Evolutionary conservation across 2,113 vertebrate species (phyloP).

Genomic region (Furnarius figulus): DNA sequence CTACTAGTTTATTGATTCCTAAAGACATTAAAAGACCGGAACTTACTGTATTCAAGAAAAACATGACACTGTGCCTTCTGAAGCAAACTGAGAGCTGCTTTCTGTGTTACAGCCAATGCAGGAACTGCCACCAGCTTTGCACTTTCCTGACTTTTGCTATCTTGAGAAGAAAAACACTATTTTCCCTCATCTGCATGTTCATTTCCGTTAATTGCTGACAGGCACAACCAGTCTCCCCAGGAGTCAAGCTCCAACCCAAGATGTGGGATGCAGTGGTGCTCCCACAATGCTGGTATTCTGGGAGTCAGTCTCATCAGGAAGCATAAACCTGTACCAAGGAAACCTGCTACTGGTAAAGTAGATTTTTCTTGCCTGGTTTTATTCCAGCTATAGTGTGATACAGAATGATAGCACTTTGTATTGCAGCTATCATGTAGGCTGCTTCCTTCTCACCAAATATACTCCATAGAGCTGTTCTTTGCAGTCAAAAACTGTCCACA

Average conservation of each 20-base stretch:
- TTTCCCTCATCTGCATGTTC: background rate
- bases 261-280: background rate
- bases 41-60: background rate
- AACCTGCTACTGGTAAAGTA: background rate
- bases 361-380: background rate
- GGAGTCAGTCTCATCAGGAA: background rate
- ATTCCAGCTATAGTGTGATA: background rate
- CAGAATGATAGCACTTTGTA: background rate
- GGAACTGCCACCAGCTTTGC: background rate
- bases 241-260: background rate
- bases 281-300: background rate
- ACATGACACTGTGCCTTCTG: accelerated
- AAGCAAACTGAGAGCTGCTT: background rate
- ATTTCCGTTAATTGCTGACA: constrained; percentile 13
- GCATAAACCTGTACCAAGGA: background rate
- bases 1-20: background rate
- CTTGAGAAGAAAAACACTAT: background rate
- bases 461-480: background rate
- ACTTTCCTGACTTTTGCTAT: background rate
- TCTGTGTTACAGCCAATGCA: background rate
- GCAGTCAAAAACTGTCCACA: background rate
- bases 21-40: background rate
- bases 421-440: background rate
- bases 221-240: background rate
- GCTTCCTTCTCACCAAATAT: background rate